Conservation (phyloP, 2,113 vertebrate genomes). For the Phaethon lepturus region DNA sequence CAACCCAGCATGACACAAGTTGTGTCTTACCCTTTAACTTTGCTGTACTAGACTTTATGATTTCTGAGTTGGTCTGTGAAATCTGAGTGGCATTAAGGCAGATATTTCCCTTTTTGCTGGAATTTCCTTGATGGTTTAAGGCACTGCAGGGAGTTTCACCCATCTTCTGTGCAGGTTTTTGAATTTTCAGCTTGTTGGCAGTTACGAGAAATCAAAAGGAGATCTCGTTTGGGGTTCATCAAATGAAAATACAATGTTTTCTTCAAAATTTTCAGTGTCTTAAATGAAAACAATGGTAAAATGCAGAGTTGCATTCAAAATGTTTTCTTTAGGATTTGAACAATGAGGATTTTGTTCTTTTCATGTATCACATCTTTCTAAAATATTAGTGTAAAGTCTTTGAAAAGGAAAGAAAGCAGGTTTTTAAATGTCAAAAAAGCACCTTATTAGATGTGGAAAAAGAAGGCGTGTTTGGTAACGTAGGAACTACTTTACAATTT, state of each 20-base stretch:
- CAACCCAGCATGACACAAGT: not conserved
- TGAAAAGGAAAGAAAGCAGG: not conserved
- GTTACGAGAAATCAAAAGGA: not conserved
- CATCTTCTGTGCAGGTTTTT: not conserved
- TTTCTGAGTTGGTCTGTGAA: not conserved
- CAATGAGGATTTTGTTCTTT: not conserved
- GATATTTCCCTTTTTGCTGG: not conserved
- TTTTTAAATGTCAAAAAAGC: not conserved
- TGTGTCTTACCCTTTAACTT: not conserved
- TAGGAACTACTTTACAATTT: not conserved
- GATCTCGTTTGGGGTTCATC: not conserved
- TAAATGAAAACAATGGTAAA: not conserved
- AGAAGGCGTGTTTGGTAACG: not conserved
- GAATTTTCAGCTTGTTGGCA: not conserved
- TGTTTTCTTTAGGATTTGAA: not conserved
- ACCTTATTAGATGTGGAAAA: not conserved
- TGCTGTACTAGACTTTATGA: not conserved
- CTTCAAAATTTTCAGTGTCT: not conserved
- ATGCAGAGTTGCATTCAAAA: not conserved
- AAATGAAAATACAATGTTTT: not conserved
- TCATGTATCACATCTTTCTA: too few species aligned
- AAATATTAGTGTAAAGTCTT: not conserved
- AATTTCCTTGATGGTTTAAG: not conserved
- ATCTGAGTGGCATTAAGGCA: not conserved
- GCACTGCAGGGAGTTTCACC: not conserved